A percentile compares a stretch with the other conserved stretches of the same genome.
phyloP scores from a whole-genome alignment of 2,113 vertebrate genomes.

The Phaetusa simplex region DNA sequence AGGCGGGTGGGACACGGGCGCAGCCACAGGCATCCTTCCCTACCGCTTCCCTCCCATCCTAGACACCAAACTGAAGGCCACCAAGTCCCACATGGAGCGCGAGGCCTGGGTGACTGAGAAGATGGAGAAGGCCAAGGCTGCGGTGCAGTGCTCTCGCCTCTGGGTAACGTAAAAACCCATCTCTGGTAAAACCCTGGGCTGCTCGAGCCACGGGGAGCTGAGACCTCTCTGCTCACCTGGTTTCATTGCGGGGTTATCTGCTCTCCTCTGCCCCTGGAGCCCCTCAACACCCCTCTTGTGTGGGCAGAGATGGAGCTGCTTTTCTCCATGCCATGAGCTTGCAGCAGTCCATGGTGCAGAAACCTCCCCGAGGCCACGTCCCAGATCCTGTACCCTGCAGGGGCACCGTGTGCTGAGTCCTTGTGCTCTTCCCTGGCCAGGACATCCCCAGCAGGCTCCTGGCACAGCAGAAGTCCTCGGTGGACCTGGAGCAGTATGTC shows the following conservation, averaged over 20 bases:
- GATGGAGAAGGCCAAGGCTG: slow-evolving; percentile 6
- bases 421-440: not conserved
- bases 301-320: not conserved
- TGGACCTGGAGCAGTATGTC: not conserved
- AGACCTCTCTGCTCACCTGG: not conserved
- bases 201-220: fast-evolving
- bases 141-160: not conserved
- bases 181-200: not conserved
- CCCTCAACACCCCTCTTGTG: not conserved
- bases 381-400: not conserved
- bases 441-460: not conserved
- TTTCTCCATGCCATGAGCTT: not conserved
- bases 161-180: not conserved
- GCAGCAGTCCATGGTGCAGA: not conserved
- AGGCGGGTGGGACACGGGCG: fast-evolving
- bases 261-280: not conserved
- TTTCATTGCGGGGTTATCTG: not conserved
- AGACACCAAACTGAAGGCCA: fast-evolving
- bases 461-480: not conserved
- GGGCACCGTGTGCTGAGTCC: not conserved
- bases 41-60: not conserved
- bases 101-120: not conserved
- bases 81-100: fast-evolving
- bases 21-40: not conserved
- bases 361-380: fast-evolving